phyloP scores from a whole-genome alignment of 92 coral and sea anemone species.

The Porites divaricata region DNA sequence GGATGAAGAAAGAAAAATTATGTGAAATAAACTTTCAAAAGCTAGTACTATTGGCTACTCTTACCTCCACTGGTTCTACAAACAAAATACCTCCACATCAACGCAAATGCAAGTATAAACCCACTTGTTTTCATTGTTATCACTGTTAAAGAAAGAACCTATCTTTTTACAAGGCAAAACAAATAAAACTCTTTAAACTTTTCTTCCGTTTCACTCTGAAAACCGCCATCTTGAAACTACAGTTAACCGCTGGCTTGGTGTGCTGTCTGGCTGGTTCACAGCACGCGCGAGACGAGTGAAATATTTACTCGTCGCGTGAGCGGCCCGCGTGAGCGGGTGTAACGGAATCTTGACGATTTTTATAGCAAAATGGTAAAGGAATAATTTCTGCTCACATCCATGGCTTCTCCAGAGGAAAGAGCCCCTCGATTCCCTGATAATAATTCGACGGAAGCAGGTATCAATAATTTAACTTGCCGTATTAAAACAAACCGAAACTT shows the following conservation, averaged over 20 bases:
- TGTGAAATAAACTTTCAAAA: neutral
- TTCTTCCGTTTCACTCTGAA: neutral
- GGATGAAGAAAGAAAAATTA: neutral
- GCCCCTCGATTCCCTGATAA: neutral
- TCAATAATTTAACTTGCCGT: neutral
- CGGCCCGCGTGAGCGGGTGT: neutral
- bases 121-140: neutral
- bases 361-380: neutral
- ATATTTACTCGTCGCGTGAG: neutral
- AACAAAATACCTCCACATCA: neutral
- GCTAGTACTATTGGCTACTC: neutral
- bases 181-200: neutral
- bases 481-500: neutral
- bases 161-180: neutral
- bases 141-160: neutral
- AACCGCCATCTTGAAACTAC: slow-evolving; percentile 70
- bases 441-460: neutral
- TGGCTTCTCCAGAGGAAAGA: slow-evolving; percentile 4
- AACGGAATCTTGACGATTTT: slow-evolving; percentile 1
- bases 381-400: neutral
- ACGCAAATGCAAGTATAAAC: neutral
- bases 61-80: slow-evolving; percentile 12
- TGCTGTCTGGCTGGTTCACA: neutral
- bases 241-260: neutral
- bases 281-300: slow-evolving; percentile 4